Percentiles rank a stretch among this genome's conserved stretches.
Conservation (phyloP, 2,888 invertebrate species). For the Rhagophthalmus giganteus region DNA sequence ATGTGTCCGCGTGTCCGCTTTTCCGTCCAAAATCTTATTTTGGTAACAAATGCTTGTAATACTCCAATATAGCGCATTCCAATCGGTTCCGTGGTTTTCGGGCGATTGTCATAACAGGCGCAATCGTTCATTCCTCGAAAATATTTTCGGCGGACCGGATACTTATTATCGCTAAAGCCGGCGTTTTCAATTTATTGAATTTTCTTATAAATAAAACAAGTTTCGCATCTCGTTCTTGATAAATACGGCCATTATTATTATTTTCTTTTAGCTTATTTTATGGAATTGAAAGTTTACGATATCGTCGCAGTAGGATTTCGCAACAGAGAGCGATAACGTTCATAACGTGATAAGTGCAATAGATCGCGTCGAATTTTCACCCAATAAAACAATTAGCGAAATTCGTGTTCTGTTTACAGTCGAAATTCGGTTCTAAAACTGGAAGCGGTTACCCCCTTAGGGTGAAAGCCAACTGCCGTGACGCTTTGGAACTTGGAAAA, state of each 20-base stretch:
- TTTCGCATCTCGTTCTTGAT: no score
- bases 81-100: no score
- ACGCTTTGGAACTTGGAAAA: conserved; percentile 12
- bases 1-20: no score
- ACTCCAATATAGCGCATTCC: no score
- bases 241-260: background rate
- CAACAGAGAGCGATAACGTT: conserved; percentile 28
- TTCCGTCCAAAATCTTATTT: no score
- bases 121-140: no score
- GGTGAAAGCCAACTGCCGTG: conserved; percentile 20
- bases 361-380: conserved; percentile 34
- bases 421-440: conserved; percentile 25
- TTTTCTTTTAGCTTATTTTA: background rate
- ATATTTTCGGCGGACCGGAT: no score
- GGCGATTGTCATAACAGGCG: no score
- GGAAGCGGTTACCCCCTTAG: conserved; percentile 25
- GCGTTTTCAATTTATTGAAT: no score
- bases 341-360: conserved; percentile 30
- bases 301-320: conserved; percentile 18
- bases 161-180: no score
- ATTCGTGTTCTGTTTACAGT: conserved; percentile 33
- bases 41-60: no score
- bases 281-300: conserved; percentile 20
- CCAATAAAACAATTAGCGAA: conserved; percentile 36
- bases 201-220: no score